Evolutionary conservation across 2,113 vertebrate genomes (phyloP).

Genomic region (Rhabdornis inornatus): DNA sequence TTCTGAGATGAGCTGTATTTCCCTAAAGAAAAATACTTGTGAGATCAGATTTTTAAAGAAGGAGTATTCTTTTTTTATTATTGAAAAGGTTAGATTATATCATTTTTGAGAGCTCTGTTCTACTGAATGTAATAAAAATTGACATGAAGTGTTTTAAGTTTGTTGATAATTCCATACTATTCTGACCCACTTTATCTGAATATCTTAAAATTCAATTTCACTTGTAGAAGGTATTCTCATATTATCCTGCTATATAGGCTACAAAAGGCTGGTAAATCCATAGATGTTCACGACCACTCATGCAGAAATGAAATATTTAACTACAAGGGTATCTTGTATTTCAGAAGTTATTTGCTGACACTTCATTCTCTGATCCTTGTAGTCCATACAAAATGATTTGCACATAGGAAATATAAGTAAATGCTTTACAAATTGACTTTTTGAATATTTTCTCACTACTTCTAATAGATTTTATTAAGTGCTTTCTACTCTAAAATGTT

Average conservation of each 20-base stretch:
- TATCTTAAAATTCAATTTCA: constrained; percentile 72
- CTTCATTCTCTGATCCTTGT: constrained; percentile 72
- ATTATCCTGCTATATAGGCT: constrained; percentile 63
- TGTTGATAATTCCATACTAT: constrained; percentile 71
- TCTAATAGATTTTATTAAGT: constrained; percentile 66
- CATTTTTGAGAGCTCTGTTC: constrained; percentile 63
- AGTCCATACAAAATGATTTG: constrained; percentile 69
- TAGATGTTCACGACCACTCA: constrained; percentile 67
- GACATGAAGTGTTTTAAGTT: constrained; percentile 69
- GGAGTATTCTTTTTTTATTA: constrained; percentile 53
- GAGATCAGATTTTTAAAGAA: constrained; percentile 61
- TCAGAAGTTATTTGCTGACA: constrained; percentile 73
- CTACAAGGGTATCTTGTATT: constrained; percentile 71
- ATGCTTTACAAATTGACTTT: constrained; percentile 65
- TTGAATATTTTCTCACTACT: constrained; percentile 65
- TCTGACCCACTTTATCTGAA: constrained; percentile 69
- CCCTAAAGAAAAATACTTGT: constrained; percentile 57
- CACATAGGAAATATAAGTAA: constrained; percentile 64
- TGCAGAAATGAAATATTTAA: constrained; percentile 79
- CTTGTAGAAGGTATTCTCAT: constrained; percentile 60
- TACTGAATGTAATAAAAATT: constrained; percentile 69
- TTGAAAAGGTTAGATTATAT: constrained; percentile 64
- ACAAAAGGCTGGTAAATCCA: constrained; percentile 69
- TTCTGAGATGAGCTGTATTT: constrained; percentile 61
- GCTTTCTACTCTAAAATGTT: constrained; percentile 54